Evolutionary conservation across 2,113 vertebrate species (phyloP).

Genomic region (Synchiropus splendidus): DNA sequence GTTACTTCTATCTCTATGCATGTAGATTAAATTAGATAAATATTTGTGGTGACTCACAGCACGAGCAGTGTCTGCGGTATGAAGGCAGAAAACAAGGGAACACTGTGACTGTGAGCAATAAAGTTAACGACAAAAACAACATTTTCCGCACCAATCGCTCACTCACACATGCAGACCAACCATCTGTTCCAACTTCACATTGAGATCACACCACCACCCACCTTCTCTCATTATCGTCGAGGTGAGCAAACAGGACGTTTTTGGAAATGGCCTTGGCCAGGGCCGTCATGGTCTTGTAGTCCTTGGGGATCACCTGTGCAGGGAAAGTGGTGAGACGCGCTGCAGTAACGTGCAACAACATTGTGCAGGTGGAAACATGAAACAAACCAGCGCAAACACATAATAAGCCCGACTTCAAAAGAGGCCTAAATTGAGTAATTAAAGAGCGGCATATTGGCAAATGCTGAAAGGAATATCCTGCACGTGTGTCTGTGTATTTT

Average conservation of each 20-base stretch:
- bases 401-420: conserved; percentile 45
- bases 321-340: conserved; percentile 16
- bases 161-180: conserved; percentile 5
- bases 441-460: conserved; percentile 51
- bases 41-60: too few species aligned
- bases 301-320: conserved; percentile 91
- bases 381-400: conserved; percentile 34
- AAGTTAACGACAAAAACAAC: too few species aligned
- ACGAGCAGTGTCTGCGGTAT: too few species aligned
- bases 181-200: too few species aligned
- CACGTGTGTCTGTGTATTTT: conserved; percentile 52
- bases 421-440: conserved; percentile 45
- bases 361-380: conserved; percentile 48
- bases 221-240: conserved; percentile 97
- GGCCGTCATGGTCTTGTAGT: conserved; percentile 98
- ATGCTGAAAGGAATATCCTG: conserved; percentile 47
- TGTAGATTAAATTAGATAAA: too few species aligned
- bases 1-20: too few species aligned
- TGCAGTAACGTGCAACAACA: conserved; percentile 16
- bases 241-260: conserved; percentile 94
- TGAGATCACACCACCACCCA: conserved; percentile 35
- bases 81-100: too few species aligned
- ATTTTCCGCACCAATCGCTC: not conserved
- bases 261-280: conserved; percentile 95
- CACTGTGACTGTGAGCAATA: too few species aligned